These are phyloP conservation scores for Melanotaenia nigrans DNA, from an alignment of 2,797 vertebrate genomes.

Conservation along the genomic window DNA sequence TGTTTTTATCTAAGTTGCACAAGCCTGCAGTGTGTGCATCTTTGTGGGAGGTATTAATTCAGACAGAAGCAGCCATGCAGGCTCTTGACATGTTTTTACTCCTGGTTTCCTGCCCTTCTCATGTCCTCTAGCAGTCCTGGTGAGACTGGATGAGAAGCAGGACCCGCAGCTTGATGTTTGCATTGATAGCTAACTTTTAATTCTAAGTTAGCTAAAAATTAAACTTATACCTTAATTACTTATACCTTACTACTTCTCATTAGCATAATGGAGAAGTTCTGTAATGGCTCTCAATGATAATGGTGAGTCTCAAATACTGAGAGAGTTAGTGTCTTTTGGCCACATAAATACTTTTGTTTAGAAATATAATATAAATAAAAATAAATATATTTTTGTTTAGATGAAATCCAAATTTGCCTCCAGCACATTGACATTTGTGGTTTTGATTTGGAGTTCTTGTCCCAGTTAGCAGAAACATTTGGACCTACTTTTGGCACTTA, in stretches of 20 bases:
- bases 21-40: constrained; percentile 14
- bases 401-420: background rate
- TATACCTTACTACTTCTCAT: too few species aligned
- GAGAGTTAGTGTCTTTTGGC: background rate
- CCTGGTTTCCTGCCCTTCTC: constrained; percentile 44
- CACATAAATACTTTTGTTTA: background rate
- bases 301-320: too few species aligned
- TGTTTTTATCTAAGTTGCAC: constrained; percentile 30
- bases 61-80: constrained; percentile 43
- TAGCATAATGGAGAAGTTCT: too few species aligned
- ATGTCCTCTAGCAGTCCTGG: constrained; percentile 23
- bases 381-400: too few species aligned
- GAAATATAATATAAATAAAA: too few species aligned
- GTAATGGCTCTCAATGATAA: too few species aligned
- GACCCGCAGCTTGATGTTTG: constrained; percentile 46
- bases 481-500: background rate
- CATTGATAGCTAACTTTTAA: constrained; percentile 57
- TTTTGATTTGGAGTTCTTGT: background rate
- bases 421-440: background rate
- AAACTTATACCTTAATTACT: too few species aligned
- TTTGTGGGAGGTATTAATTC: constrained; percentile 37
- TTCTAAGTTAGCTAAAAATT: background rate
- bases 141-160: constrained; percentile 60
- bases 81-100: constrained; percentile 8
- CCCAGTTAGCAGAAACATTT: background rate